Base-by-base conservation (phyloP, 2,113 vertebrate species). In the Damaliscus lunatus region DNA sequence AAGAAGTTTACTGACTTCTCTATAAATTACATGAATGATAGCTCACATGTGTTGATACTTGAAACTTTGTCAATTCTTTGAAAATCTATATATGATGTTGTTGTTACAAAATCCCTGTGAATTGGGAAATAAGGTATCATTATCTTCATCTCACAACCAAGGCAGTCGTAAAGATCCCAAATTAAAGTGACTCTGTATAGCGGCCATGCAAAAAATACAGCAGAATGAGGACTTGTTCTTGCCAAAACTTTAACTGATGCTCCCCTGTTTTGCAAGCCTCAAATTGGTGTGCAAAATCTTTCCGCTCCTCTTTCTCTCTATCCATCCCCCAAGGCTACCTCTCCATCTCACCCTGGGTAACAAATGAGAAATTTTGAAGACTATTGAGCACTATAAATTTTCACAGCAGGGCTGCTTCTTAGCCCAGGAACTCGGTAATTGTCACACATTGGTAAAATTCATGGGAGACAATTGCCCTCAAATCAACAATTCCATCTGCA, bases 311-410 rank as follows among this genome's bases (percentile, higher is more conserved):
- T 94, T 85, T 95, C 81, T 64, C 53, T 40, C 40, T 80, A 15
- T 53, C 25, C 67, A 83, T 80, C 88, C 93, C 83, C 89, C 71
- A 87, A 93, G 90, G 93, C 87, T 97, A 97, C 80, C 74, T 98
- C 80, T 97, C 52, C 93, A 95, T 92, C 84, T 98, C 94, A 0
- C 98, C 0, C 4, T 94, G 93, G 98, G 98, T 96, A 96, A 97
- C 97, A 98, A 98, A 98, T 99, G 97, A 98, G 93, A 98, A 98
- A 98, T 97, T 96, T 98, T 96, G 91, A 98, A 97, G 97, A 96
- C 97, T 98, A 97, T 96, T 98, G 98, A 98, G 91, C 84, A 93
- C 80, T 97, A 87, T 94, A 97, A 97, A 96, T 98, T 98, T 98
- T 99, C 98, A 98, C 98, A 98, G 98, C 94, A 87, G 97, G 98